Conservation (phyloP, 2,797 vertebrate species). For the Menidia menidia region DNA sequence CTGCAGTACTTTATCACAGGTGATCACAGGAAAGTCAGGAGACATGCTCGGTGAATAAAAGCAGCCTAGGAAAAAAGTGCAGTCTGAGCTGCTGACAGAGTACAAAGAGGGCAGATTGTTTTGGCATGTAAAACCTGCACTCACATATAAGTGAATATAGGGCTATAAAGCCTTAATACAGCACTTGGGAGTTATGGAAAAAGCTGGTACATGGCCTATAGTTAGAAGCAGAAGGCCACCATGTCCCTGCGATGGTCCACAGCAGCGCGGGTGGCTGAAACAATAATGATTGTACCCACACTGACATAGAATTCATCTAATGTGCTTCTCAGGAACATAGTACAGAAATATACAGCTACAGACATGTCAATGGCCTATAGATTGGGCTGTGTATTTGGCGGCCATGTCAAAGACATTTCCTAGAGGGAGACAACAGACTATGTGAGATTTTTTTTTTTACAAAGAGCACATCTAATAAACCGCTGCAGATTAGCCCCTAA, state of each 20-base stretch:
- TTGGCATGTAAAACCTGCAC: conserved; percentile 69
- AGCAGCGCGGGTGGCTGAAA: conserved; percentile 67
- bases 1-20: conserved; percentile 65
- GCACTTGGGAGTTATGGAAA: conserved; percentile 70
- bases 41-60: conserved; percentile 63
- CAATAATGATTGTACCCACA: conserved; percentile 48
- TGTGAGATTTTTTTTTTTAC: conserved; percentile 59
- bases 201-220: conserved; percentile 43
- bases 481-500: conserved; percentile 45
- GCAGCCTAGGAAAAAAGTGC: conserved; percentile 51
- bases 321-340: conserved; percentile 63
- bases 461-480: conserved; percentile 46
- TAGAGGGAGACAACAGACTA: conserved; percentile 51
- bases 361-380: conserved; percentile 47
- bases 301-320: conserved; percentile 48
- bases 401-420: conserved; percentile 59
- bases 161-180: conserved; percentile 74
- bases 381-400: conserved; percentile 42
- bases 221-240: conserved; percentile 56
- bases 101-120: conserved; percentile 79
- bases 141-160: conserved; percentile 77
- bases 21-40: conserved; percentile 70
- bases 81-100: conserved; percentile 77
- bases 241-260: conserved; percentile 64
- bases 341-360: conserved; percentile 62